Percentiles rank a stretch among this genome's conserved stretches.
These are phyloP conservation scores for Notolabrus celidotus DNA, from an alignment of 2,797 vertebrate genomes.

Conservation along the genomic window DNA sequence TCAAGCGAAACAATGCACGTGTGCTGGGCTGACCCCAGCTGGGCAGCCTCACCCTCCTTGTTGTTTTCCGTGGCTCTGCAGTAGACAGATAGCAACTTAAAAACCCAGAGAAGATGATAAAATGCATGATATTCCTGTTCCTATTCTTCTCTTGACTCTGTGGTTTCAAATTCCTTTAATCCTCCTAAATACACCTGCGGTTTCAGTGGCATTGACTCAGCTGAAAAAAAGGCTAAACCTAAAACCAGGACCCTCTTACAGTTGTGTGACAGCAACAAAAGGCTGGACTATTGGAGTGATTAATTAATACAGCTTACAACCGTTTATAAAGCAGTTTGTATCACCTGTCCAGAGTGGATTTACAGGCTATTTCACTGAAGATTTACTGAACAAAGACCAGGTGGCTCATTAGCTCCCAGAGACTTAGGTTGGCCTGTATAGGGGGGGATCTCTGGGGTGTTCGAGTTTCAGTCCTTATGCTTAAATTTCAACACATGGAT, in stretches of 20 bases:
- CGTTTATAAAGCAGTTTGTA: slow-evolving; percentile 78
- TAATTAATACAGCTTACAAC: slow-evolving; percentile 82
- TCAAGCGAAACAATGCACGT: slow-evolving; percentile 78
- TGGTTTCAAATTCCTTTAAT: slow-evolving; percentile 64
- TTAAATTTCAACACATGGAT: slow-evolving; percentile 83
- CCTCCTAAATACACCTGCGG: slow-evolving; percentile 32
- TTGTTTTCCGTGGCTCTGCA: slow-evolving; percentile 48
- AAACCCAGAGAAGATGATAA: too few relatives aligned
- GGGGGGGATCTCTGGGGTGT: slow-evolving; percentile 63
- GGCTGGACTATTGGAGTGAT: slow-evolving; percentile 67
- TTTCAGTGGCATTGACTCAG: slow-evolving; percentile 55
- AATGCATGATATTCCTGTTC: slow-evolving; percentile 22
- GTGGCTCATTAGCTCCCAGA: slow-evolving; percentile 79
- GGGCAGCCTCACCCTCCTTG: slow-evolving; percentile 47
- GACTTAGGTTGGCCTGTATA: slow-evolving; percentile 70
- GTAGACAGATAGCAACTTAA: slow-evolving; percentile 8
- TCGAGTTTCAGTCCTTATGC: slow-evolving; percentile 83
- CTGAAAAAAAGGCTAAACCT: slow-evolving; percentile 42
- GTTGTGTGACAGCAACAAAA: slow-evolving; percentile 69
- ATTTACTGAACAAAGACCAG: slow-evolving; percentile 83
- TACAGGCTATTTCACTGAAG: slow-evolving; percentile 75
- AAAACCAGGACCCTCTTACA: slow-evolving; percentile 60
- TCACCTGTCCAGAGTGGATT: slow-evolving; percentile 78
- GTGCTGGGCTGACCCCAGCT: slow-evolving; percentile 77
- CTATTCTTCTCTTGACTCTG: slow-evolving; percentile 49